phyloP scores from a whole-genome alignment of 2,797 vertebrate species.

The Oreochromis mossambicus region DNA sequence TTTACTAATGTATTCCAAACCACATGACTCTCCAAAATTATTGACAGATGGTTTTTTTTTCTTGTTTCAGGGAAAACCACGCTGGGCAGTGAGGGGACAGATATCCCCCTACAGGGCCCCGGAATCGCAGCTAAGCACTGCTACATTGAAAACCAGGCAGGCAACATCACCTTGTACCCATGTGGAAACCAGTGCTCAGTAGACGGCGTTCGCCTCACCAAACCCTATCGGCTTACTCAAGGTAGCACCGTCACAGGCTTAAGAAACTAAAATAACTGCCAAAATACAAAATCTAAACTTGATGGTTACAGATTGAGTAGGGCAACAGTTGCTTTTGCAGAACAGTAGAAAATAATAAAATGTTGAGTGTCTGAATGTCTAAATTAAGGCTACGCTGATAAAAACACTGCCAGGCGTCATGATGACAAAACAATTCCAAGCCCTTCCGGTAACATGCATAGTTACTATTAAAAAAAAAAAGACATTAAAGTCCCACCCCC shows the following conservation, averaged over 20 bases:
- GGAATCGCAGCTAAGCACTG: constrained; percentile 85
- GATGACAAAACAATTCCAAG: neutral
- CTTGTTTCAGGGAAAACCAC: constrained; percentile 82
- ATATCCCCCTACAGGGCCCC: constrained; percentile 85
- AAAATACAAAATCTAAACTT: neutral
- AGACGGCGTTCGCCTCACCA: constrained; percentile 80
- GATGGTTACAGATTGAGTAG: neutral
- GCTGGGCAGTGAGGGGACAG: constrained; percentile 83
- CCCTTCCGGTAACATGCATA: constrained; percentile 20
- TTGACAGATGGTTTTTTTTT: constrained; percentile 26
- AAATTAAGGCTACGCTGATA: neutral
- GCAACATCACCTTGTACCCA: constrained; percentile 85
- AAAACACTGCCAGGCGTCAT: neutral
- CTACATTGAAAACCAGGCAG: constrained; percentile 87
- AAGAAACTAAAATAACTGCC: neutral
- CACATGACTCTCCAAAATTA: constrained; percentile 15
- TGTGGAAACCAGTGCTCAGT: constrained; percentile 86
- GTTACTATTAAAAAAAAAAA: neutral
- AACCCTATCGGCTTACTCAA: constrained; percentile 87
- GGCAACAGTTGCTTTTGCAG: neutral
- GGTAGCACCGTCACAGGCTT: constrained; percentile 66
- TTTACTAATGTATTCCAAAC: constrained; percentile 16
- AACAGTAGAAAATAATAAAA: neutral
- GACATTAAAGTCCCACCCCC: constrained; percentile 39
- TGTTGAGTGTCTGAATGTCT: neutral